Evolutionary conservation across 92 coral and sea anemone genomes (phyloP).

Genomic region (Metridium senile): DNA sequence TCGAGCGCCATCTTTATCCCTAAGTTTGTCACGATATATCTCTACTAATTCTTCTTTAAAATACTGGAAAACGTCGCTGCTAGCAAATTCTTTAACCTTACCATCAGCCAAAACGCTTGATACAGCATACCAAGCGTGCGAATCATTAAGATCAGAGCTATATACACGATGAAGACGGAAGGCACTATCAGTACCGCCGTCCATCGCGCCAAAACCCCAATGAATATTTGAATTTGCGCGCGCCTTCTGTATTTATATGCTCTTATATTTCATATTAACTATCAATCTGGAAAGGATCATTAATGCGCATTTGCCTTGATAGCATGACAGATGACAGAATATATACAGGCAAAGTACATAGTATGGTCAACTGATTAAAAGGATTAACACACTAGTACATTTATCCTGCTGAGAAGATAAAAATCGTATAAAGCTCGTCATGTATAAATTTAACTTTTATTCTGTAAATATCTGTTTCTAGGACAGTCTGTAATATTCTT

Average conservation of each 20-base stretch:
- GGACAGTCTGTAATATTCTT: too few species aligned
- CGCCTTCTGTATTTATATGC: background rate
- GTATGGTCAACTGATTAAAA: too few species aligned
- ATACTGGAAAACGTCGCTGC: background rate
- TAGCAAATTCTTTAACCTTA: background rate
- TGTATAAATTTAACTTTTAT: too few species aligned
- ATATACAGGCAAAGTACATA: background rate
- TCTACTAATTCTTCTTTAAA: background rate
- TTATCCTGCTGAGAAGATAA: too few species aligned
- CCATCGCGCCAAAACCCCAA: background rate
- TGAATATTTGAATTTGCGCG: constrained; percentile 20
- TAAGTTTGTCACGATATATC: background rate
- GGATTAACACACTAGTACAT: too few species aligned
- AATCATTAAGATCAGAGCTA: background rate
- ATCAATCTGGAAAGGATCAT: background rate
- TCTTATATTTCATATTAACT: constrained; percentile 6
- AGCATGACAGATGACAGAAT: background rate
- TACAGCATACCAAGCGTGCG: constrained; percentile 11
- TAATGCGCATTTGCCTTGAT: too few species aligned
- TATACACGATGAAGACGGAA: constrained; percentile 6
- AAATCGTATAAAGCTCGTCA: too few species aligned
- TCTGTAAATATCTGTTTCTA: too few species aligned
- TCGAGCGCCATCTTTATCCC: constrained; percentile 2
- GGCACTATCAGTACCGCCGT: background rate
- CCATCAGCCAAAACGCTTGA: constrained; percentile 16